A percentile compares a stretch with the other conserved stretches of the same genome.
These are phyloP conservation scores for Scaptodrosophila lebanonensis DNA, from an alignment of 1,140 invertebrate species.

Conservation along the genomic window DNA sequence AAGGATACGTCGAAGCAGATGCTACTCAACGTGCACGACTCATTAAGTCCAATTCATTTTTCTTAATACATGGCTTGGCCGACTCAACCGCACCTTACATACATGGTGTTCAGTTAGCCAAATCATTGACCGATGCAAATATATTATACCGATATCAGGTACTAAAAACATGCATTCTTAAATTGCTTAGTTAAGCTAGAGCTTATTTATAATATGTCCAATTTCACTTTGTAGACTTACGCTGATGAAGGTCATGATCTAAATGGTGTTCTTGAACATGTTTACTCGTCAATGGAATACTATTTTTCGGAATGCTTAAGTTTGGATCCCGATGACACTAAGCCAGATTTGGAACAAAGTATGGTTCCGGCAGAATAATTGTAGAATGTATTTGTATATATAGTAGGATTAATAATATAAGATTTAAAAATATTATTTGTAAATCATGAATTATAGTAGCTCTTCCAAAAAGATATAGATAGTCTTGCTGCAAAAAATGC, in stretches of 20 bases:
- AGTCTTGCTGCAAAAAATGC: no score
- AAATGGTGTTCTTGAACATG: conserved; percentile 87
- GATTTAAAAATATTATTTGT: conserved; percentile 21
- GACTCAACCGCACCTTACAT: conserved; percentile 95
- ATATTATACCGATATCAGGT: conserved; percentile 95
- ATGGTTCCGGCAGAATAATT: conserved; percentile 68
- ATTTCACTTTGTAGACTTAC: conserved; percentile 82
- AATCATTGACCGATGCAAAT: conserved; percentile 89
- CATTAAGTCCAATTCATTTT: conserved; percentile 90
- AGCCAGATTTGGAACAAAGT: conserved; percentile 68
- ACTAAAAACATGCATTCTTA: background rate
- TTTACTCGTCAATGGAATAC: conserved; percentile 91
- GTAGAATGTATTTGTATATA: conserved; percentile 33
- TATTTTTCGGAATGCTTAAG: conserved; percentile 90
- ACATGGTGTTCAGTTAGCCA: conserved; percentile 91
- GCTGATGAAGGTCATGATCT: conserved; percentile 89
- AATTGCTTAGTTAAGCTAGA: background rate
- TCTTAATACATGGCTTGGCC: conserved; percentile 90
- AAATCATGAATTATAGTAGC: no score
- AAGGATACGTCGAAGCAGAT: conserved; percentile 94
- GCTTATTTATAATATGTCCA: background rate
- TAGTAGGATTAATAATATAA: conserved; percentile 25
- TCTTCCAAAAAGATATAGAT: no score
- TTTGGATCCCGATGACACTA: conserved; percentile 84
- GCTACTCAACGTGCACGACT: conserved; percentile 90